phyloP scores from a whole-genome alignment of 2,888 invertebrate species.

The Protophormia terraenovae region DNA sequence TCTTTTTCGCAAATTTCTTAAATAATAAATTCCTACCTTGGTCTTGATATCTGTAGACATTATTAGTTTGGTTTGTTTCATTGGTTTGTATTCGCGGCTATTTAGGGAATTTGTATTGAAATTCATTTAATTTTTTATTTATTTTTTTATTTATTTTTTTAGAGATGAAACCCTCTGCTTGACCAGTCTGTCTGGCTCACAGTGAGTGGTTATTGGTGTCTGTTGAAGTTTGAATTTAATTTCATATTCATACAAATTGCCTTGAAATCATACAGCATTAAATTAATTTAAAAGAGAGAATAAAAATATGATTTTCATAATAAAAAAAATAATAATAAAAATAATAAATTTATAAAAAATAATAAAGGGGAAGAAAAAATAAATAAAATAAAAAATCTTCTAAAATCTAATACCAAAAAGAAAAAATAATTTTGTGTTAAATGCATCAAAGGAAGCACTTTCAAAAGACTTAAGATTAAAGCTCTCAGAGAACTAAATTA shows the following conservation, averaged over 20 bases:
- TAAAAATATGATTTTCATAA: too few species aligned
- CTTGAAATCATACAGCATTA: constrained; percentile 27
- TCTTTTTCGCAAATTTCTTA: not conserved
- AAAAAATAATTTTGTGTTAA: too few species aligned
- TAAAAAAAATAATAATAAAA: too few species aligned
- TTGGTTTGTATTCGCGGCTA: constrained; percentile 63
- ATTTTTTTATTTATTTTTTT: too few species aligned
- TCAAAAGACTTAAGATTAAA: too few species aligned
- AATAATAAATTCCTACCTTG: not conserved
- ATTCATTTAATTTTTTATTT: constrained; percentile 49
- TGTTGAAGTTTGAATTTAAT: not conserved
- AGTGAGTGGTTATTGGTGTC: not conserved
- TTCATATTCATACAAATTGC: constrained; percentile 42
- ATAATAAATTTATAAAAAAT: too few species aligned
- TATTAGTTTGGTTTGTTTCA: constrained; percentile 52
- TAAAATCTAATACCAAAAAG: too few species aligned
- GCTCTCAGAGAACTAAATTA: too few species aligned
- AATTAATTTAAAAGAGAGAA: constrained; percentile 39
- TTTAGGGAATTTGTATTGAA: constrained; percentile 54
- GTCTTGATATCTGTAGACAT: constrained; percentile 30
- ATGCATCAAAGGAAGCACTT: too few species aligned
- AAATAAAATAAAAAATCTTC: too few species aligned
- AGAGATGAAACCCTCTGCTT: constrained; percentile 3
- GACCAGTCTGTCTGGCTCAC: constrained; percentile 1
- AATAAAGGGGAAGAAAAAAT: too few species aligned